These are phyloP conservation scores for Cervus canadensis DNA, from an alignment of 2,113 vertebrate genomes.

Conservation along the genomic window DNA sequence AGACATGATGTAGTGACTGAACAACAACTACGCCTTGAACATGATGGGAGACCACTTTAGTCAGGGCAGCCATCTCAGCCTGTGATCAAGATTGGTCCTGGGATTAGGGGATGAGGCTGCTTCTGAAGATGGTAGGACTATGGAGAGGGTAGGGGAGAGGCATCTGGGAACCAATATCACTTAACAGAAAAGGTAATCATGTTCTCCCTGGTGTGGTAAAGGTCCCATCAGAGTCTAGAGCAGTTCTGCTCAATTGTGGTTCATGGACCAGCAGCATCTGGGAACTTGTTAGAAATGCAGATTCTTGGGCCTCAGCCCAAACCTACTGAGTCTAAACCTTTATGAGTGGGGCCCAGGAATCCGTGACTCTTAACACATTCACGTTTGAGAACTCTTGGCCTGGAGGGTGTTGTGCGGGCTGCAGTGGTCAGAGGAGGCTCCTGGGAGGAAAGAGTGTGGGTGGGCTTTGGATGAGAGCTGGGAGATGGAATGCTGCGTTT, in stretches of 20 bases:
- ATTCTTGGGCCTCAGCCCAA: background rate
- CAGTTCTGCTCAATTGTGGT: background rate
- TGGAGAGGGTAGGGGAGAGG: background rate
- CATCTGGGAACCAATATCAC: background rate
- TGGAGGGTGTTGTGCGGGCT: background rate
- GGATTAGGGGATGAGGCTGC: background rate
- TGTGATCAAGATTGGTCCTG: background rate
- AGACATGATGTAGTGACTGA: background rate
- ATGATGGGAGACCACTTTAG: background rate
- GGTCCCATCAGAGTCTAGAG: background rate
- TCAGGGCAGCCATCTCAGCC: background rate
- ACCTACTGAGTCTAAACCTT: background rate
- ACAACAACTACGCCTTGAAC: background rate
- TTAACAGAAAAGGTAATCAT: background rate
- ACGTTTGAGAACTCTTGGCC: background rate
- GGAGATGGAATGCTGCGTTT: background rate
- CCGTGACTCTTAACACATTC: background rate
- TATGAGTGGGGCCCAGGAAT: background rate
- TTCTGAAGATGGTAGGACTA: background rate
- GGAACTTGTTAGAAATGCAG: background rate
- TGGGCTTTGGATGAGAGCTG: background rate
- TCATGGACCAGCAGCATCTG: background rate
- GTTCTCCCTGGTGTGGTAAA: background rate
- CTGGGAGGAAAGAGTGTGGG: background rate
- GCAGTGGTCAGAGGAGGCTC: background rate